Conservation (phyloP, 2,113 vertebrate genomes). For the Cnemophilus loriae region DNA sequence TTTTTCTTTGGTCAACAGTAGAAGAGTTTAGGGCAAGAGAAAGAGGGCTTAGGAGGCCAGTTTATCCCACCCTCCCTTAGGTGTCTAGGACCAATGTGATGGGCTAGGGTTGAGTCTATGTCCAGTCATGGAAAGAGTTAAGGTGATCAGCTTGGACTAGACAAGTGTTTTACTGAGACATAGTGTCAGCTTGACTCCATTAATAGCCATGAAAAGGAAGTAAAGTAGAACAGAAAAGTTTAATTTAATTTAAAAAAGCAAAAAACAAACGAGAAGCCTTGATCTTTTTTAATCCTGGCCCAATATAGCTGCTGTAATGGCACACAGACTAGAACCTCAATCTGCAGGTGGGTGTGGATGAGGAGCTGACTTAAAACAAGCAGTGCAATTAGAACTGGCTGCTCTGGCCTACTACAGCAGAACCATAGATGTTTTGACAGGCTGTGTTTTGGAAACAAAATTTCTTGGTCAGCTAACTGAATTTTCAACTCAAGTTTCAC, state of each 20-base stretch:
- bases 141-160: background rate
- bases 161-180: background rate
- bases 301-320: background rate
- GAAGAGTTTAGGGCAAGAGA: background rate
- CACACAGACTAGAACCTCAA: background rate
- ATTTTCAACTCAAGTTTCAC: background rate
- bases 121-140: background rate
- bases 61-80: background rate
- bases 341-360: background rate
- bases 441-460: background rate
- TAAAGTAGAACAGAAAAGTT: background rate
- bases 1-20: background rate
- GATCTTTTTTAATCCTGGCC: background rate
- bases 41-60: background rate
- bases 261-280: background rate
- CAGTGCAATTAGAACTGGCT: background rate
- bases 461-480: background rate
- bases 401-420: background rate
- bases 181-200: background rate
- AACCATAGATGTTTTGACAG: background rate
- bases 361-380: background rate
- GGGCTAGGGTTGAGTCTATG: background rate
- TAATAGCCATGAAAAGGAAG: background rate
- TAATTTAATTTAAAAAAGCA: background rate
- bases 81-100: background rate